These are phyloP conservation scores for Nymphalis io DNA, from an alignment of 1,140 invertebrate genomes.

Conservation along the genomic window DNA sequence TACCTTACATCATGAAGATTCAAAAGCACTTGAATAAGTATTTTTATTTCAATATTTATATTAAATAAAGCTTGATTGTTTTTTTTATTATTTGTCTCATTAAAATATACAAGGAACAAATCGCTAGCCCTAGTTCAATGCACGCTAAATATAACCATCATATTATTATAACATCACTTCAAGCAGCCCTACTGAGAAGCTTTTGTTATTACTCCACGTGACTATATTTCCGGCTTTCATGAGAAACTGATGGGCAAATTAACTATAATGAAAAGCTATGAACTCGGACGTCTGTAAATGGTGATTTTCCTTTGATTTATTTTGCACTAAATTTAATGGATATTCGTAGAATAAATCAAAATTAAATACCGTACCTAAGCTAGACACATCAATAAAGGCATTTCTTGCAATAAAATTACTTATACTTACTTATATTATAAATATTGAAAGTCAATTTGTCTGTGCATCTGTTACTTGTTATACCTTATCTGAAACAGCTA, in stretches of 20 bases:
- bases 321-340: constrained; percentile 26
- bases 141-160: background rate
- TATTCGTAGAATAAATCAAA: background rate
- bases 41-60: too few relatives aligned
- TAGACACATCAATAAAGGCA: background rate
- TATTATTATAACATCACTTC: background rate
- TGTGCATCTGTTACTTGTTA: too few relatives aligned
- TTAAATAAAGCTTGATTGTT: too few relatives aligned
- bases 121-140: background rate
- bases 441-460: too few relatives aligned
- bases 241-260: constrained; percentile 34
- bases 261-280: constrained; percentile 37
- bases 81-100: too few relatives aligned
- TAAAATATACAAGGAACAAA: too few relatives aligned
- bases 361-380: background rate
- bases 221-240: constrained; percentile 25
- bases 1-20: too few relatives aligned
- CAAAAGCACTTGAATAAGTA: too few relatives aligned
- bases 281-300: constrained; percentile 36
- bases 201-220: constrained; percentile 35
- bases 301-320: constrained; percentile 27
- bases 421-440: too few relatives aligned
- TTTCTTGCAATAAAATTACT: background rate
- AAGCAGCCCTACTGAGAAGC: constrained; percentile 6
- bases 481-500: too few relatives aligned